A percentile compares a stretch with the other conserved stretches of the same genome.
Conservation (phyloP, 2,797 vertebrate genomes). For the Epinephelus malabaricus region DNA sequence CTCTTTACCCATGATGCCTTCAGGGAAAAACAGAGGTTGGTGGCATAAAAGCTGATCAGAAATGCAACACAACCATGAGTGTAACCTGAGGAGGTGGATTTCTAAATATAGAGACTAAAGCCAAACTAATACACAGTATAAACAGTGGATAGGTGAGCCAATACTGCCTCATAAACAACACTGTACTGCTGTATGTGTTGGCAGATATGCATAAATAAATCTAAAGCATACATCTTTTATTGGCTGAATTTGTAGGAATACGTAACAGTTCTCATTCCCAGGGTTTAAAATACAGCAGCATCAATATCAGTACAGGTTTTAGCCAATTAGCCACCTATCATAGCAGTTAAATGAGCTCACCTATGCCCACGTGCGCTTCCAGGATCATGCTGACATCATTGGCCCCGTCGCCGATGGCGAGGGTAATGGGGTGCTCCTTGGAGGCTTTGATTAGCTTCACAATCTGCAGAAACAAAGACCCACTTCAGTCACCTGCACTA, state of each 20-base stretch:
- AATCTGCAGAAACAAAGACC: slow-evolving; percentile 86
- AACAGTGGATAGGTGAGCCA: no score
- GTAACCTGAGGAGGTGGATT: not conserved
- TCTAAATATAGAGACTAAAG: not conserved
- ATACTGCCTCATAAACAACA: not conserved
- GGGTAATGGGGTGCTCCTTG: slow-evolving; percentile 96
- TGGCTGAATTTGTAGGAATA: not conserved
- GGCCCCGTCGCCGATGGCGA: slow-evolving; percentile 97
- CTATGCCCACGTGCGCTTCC: slow-evolving; percentile 98
- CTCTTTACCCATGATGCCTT: slow-evolving; percentile 98
- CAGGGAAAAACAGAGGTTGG: not conserved
- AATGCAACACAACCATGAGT: not conserved
- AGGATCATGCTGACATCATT: slow-evolving; percentile 99
- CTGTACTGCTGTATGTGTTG: not conserved
- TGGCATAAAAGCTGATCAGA: slow-evolving; percentile 3
- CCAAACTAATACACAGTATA: not conserved
- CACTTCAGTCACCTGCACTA: not conserved
- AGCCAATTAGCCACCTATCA: not conserved
- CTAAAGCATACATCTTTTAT: not conserved
- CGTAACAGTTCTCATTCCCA: no score
- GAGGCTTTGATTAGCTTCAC: slow-evolving; percentile 98
- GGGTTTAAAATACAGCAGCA: no score
- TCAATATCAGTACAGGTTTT: no score
- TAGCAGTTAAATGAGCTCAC: slow-evolving; percentile 80
- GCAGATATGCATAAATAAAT: not conserved